Evolutionary conservation across 2,888 invertebrate genomes (phyloP).

Genomic region (Eucera pruinosa): DNA sequence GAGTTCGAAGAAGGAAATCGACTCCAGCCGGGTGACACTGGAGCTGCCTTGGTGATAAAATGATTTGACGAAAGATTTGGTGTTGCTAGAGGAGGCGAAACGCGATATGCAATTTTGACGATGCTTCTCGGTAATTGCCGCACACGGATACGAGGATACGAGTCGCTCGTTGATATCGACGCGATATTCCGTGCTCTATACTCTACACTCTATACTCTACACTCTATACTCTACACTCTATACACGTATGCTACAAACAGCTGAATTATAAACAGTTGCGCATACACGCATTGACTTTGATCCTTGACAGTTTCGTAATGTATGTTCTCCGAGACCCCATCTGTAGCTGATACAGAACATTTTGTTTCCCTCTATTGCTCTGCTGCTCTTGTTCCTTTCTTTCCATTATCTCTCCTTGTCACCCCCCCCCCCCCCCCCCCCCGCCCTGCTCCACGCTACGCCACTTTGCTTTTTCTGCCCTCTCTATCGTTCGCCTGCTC

Average conservation of each 20-base stretch:
- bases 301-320: slow-evolving; percentile 32
- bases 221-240: too few species aligned
- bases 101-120: background rate
- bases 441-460: slow-evolving; percentile 21
- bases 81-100: too few species aligned
- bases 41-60: too few species aligned
- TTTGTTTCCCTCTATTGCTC: slow-evolving; percentile 43
- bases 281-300: slow-evolving; percentile 25
- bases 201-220: too few species aligned
- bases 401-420: slow-evolving; percentile 27
- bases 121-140: background rate
- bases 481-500: slow-evolving; percentile 16
- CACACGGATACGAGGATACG: too few species aligned
- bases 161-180: background rate
- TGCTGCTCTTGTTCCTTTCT: slow-evolving; percentile 31
- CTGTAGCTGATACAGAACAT: slow-evolving; percentile 36
- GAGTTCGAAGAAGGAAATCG: slow-evolving; percentile 25
- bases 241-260: too few species aligned
- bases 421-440: slow-evolving; percentile 18
- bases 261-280: background rate
- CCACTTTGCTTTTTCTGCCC: slow-evolving; percentile 40
- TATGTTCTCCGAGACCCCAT: slow-evolving; percentile 28
- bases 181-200: background rate
- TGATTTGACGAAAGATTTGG: background rate
- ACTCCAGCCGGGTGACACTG: too few species aligned